These are phyloP conservation scores for Apaloderma vittatum DNA, from an alignment of 2,113 vertebrate genomes.

Conservation along the genomic window DNA sequence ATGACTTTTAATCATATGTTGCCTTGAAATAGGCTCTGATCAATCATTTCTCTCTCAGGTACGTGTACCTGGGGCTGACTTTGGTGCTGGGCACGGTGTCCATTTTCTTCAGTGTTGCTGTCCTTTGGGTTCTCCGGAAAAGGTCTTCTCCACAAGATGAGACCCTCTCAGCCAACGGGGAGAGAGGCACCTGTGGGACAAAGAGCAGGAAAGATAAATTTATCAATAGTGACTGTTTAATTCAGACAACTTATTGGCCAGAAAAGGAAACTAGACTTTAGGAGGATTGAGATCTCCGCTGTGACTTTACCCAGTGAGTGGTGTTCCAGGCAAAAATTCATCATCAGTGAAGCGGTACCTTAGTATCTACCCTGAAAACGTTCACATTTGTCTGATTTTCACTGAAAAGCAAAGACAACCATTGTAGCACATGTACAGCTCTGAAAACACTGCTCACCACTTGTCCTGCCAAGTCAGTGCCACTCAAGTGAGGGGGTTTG, in stretches of 20 bases:
- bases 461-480: background rate
- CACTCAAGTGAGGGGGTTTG: background rate
- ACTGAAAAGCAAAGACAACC: background rate
- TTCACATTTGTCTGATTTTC: background rate
- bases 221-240: slow-evolving; percentile 73
- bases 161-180: slow-evolving; percentile 64
- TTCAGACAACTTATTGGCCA: slow-evolving; percentile 76
- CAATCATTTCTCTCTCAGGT: slow-evolving; percentile 77
- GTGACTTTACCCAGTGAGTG: background rate
- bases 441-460: background rate
- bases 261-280: slow-evolving; percentile 90
- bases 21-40: slow-evolving; percentile 21
- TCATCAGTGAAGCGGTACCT: background rate
- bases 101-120: slow-evolving; percentile 85
- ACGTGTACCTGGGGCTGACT: slow-evolving; percentile 89
- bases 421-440: background rate
- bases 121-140: slow-evolving; percentile 84
- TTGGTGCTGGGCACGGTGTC: slow-evolving; percentile 86
- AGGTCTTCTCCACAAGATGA: slow-evolving; percentile 74
- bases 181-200: slow-evolving; percentile 73
- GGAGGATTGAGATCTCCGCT: background rate
- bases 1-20: background rate
- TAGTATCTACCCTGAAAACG: background rate
- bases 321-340: slow-evolving; percentile 13
- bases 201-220: slow-evolving; percentile 79